phyloP scores from a whole-genome alignment of 2,113 vertebrate genomes.

The Salvator merianae region DNA sequence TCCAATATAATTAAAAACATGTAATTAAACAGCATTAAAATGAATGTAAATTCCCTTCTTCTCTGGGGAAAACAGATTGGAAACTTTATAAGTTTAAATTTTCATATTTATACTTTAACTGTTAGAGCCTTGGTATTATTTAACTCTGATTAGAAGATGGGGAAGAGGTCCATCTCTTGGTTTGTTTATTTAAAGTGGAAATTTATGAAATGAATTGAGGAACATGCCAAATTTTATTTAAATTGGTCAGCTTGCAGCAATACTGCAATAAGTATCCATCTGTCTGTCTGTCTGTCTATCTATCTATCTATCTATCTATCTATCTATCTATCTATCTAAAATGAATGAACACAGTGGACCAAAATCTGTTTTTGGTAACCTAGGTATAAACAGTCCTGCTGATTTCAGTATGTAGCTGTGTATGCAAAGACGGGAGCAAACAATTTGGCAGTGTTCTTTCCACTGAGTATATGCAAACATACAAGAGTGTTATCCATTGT shows the following conservation, averaged over 20 bases:
- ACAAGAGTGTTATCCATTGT: conserved; percentile 66
- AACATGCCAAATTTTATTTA: conserved; percentile 58
- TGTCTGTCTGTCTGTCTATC: background rate
- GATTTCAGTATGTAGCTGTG: conserved; percentile 36
- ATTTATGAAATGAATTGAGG: conserved; percentile 52
- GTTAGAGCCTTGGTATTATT: conserved; percentile 56
- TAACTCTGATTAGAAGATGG: conserved; percentile 42
- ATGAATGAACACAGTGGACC: conserved; percentile 38
- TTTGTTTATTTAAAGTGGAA: conserved; percentile 68
- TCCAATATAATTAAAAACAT: too few relatives aligned
- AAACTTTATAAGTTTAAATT: conserved; percentile 13
- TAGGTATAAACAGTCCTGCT: conserved; percentile 1
- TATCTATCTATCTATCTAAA: background rate
- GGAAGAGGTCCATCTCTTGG: conserved; percentile 64
- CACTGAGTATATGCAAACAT: conserved; percentile 63
- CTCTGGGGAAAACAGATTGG: conserved; percentile 40
- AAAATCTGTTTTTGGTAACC: conserved; percentile 22
- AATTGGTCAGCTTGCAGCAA: conserved; percentile 56
- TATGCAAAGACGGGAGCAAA: background rate
- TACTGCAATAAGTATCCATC: conserved; percentile 25
- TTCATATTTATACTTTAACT: conserved; percentile 29
- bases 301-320: background rate
- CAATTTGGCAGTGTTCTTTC: conserved; percentile 30
- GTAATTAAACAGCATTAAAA: too few relatives aligned
- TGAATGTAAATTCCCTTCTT: background rate